Conservation (phyloP, 2,797 vertebrate genomes). For the Anisognathus igniventris region DNA sequence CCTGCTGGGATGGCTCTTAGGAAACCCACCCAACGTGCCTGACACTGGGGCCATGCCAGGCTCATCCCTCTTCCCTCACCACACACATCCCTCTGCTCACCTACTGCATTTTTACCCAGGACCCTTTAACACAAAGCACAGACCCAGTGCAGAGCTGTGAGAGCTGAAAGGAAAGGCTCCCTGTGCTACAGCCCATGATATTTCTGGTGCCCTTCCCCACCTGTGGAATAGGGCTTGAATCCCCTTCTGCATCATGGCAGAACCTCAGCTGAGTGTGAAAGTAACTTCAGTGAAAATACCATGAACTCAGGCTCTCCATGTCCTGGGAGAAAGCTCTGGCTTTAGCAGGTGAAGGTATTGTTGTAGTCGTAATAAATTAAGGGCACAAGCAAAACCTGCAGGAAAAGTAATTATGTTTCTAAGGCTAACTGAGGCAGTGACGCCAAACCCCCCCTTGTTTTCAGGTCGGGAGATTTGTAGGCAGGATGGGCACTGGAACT, state of each 20-base stretch:
- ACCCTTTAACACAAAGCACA: neutral
- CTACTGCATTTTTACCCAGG: neutral
- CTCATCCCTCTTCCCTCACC: neutral
- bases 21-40: fast-evolving
- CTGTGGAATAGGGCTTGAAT: neutral
- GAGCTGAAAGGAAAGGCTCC: neutral
- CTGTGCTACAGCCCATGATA: fast-evolving
- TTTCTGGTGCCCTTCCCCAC: neutral
- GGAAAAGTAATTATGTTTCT: neutral
- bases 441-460: fast-evolving
- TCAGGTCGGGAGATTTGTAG: neutral
- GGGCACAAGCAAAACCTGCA: neutral
- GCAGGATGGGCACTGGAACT: neutral
- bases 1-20: fast-evolving
- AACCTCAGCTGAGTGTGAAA: neutral
- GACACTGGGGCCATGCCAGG: neutral
- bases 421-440: neutral
- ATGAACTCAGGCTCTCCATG: neutral
- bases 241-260: neutral
- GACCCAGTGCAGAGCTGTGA: neutral
- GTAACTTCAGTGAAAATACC: fast-evolving
- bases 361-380: neutral
- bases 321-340: neutral
- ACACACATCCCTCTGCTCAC: fast-evolving
- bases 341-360: neutral